phyloP scores from a whole-genome alignment of 1,140 invertebrate species.

The Macrosteles quadrilineatus region DNA sequence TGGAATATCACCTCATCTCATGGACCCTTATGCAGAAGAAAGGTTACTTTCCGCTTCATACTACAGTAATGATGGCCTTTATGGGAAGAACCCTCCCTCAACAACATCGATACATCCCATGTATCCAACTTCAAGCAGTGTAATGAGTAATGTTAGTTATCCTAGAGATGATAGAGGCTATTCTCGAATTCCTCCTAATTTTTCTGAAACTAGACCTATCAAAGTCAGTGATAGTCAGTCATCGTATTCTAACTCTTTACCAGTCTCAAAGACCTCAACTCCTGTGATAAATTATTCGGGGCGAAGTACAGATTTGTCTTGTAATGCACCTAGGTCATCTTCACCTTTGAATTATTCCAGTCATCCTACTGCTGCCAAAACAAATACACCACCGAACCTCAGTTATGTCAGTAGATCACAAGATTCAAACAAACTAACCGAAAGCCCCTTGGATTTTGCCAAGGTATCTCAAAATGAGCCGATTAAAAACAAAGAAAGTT shows the following conservation, averaged over 20 bases:
- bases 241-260: not conserved
- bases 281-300: constrained; percentile 29
- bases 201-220: constrained; percentile 24
- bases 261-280: not conserved
- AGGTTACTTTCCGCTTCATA: constrained; percentile 27
- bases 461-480: constrained; percentile 3
- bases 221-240: constrained; percentile 17
- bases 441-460: constrained; percentile 9
- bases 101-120: constrained; percentile 29
- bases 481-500: constrained; percentile 33
- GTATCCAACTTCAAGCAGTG: constrained; percentile 28
- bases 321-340: constrained; percentile 2
- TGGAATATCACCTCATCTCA: constrained; percentile 33
- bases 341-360: constrained; percentile 32
- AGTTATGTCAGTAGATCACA: constrained; percentile 25
- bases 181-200: constrained; percentile 20
- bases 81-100: constrained; percentile 28
- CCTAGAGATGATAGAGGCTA: constrained; percentile 18
- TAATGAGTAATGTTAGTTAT: constrained; percentile 30
- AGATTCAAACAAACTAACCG: not conserved
- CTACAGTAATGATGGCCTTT: constrained; percentile 31
- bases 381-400: not conserved
- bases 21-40: constrained; percentile 37
- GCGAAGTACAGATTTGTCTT: constrained; percentile 18
- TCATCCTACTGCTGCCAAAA: not conserved